Conservation (phyloP, 2,113 vertebrate species). For the Podarcis muralis region DNA sequence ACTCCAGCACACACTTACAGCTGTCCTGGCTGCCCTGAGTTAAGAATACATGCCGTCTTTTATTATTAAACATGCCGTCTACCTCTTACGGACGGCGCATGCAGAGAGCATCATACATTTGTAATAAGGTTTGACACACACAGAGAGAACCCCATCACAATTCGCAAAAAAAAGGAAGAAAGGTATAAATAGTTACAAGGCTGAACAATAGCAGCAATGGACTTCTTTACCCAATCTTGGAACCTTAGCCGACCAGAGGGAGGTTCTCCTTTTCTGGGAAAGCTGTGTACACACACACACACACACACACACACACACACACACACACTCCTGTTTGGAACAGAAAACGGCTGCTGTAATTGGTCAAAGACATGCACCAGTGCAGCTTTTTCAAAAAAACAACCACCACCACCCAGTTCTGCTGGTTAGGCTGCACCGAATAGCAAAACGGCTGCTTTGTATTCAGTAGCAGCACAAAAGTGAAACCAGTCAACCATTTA, state of each 20-base stretch:
- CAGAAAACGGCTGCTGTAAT: not conserved
- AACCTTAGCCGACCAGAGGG: not conserved
- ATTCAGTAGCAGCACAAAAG: not conserved
- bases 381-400: no score
- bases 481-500: not conserved
- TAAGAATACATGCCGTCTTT: slow-evolving; percentile 36
- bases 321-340: no score
- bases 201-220: slow-evolving; percentile 1
- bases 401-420: not conserved
- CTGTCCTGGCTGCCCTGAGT: slow-evolving; percentile 20
- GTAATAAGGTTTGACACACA: slow-evolving; percentile 33
- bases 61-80: slow-evolving; percentile 41
- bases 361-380: not conserved
- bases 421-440: not conserved
- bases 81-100: slow-evolving; percentile 21
- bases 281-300: not conserved
- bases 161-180: not conserved
- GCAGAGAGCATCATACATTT: slow-evolving; percentile 55
- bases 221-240: not conserved
- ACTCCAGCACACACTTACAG: slow-evolving; percentile 34
- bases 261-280: not conserved
- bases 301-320: not conserved
- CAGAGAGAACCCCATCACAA: no score
- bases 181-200: slow-evolving; percentile 40
- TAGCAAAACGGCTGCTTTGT: not conserved